Conservation (phyloP, 1,140 invertebrate species). For the Polypedilum vanderplanki region DNA sequence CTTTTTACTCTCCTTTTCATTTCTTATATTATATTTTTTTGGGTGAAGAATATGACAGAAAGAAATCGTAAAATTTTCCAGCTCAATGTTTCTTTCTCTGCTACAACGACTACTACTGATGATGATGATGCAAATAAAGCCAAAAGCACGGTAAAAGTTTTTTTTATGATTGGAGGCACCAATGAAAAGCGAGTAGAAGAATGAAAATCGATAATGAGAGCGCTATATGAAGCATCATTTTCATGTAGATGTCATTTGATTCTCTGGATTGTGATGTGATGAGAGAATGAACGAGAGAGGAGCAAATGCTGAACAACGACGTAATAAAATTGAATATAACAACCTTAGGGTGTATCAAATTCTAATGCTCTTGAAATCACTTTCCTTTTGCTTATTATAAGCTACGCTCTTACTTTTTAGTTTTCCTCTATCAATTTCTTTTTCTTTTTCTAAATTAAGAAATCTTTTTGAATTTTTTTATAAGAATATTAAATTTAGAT, state of each 20-base stretch:
- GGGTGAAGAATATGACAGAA: neutral
- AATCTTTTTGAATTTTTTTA: too few relatives aligned
- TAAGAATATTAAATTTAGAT: too few relatives aligned
- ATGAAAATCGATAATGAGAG: slow-evolving; percentile 22
- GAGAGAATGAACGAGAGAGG: neutral
- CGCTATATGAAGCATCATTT: slow-evolving; percentile 8
- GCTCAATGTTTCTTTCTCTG: slow-evolving; percentile 2
- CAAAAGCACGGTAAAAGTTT: neutral
- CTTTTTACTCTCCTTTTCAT: neutral
- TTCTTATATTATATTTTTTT: neutral
- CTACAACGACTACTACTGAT: neutral
- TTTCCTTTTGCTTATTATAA: neutral
- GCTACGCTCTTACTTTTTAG: too few relatives aligned
- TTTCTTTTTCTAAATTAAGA: too few relatives aligned
- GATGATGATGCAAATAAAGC: slow-evolving; percentile 26
- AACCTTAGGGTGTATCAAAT: slow-evolving; percentile 17
- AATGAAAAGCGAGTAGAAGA: neutral
- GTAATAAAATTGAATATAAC: slow-evolving; percentile 14
- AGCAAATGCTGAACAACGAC: slow-evolving; percentile 2
- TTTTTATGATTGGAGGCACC: slow-evolving; percentile 20
- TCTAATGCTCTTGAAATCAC: neutral
- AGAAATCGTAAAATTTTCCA: slow-evolving; percentile 6
- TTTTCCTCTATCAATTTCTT: too few relatives aligned
- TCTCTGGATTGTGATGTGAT: neutral
- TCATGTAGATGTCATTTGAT: slow-evolving; percentile 25